Percentiles rank a stretch among this genome's conserved stretches.
These are phyloP conservation scores for Charadrius vociferus DNA, from an alignment of 2,113 vertebrate genomes.

Conservation along the genomic window DNA sequence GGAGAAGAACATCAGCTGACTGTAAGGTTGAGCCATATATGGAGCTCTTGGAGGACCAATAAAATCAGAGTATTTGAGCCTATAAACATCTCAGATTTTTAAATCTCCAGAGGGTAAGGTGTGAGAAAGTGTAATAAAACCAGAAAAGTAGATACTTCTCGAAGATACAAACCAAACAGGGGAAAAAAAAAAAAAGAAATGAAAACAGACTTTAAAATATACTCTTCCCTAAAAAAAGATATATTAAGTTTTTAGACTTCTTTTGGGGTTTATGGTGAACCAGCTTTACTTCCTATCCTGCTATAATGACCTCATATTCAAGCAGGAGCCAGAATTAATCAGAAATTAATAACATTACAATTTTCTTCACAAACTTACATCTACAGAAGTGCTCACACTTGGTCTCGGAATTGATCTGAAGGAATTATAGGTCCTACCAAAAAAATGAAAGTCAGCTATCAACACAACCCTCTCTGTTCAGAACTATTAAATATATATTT, in stretches of 20 bases:
- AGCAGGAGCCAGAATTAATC: neutral
- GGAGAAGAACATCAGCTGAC: neutral
- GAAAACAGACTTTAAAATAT: neutral
- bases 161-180: neutral
- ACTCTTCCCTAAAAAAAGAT: neutral
- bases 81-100: slow-evolving; percentile 25
- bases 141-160: slow-evolving; percentile 1
- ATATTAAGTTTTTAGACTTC: neutral
- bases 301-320: neutral
- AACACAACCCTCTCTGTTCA: neutral
- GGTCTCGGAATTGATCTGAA: neutral
- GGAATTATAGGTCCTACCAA: neutral
- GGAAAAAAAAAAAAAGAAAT: neutral
- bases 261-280: neutral
- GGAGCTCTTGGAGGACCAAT: neutral
- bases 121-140: neutral
- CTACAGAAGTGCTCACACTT: neutral
- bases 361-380: neutral
- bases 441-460: neutral
- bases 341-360: neutral
- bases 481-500: neutral
- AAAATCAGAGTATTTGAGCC: slow-evolving; percentile 7
- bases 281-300: neutral
- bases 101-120: neutral
- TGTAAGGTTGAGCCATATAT: neutral